Conservation (phyloP, 2,888 invertebrate species). For the Sepioteuthis lessoniana region DNA sequence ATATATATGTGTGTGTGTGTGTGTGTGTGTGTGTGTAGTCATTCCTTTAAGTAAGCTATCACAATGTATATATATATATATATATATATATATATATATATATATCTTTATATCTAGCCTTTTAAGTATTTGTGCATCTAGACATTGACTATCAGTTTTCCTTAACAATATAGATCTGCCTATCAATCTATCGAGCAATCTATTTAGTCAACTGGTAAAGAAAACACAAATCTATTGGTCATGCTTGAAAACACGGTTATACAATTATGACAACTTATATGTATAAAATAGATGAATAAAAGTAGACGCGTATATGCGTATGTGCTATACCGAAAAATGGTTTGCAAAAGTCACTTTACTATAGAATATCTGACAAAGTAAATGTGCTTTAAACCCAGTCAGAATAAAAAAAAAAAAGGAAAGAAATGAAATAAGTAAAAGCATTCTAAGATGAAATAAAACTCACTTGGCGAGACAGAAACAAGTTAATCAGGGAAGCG, state of each 20-base stretch:
- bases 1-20: too few relatives aligned
- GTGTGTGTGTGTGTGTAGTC: too few relatives aligned
- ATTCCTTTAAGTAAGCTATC: too few relatives aligned
- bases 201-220: too few relatives aligned
- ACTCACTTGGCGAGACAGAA: background rate
- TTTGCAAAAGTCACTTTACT: background rate
- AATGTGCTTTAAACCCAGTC: background rate
- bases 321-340: background rate
- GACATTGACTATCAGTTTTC: too few relatives aligned
- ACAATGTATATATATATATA: too few relatives aligned
- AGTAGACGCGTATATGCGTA: background rate
- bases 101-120: background rate
- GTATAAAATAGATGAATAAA: background rate
- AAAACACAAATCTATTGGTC: too few relatives aligned
- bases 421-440: background rate
- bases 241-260: too few relatives aligned
- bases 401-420: background rate
- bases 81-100: conserved; percentile 1
- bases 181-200: too few relatives aligned
- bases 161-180: too few relatives aligned
- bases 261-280: too few relatives aligned
- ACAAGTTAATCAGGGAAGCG: background rate
- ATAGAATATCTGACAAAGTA: conserved; percentile 1
- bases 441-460: background rate
- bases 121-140: too few relatives aligned